Evolutionary conservation across 1,140 invertebrate species (phyloP), one percentile per base, ranked within the genome.

Genomic region (Drosophila mauritiana): DNA sequence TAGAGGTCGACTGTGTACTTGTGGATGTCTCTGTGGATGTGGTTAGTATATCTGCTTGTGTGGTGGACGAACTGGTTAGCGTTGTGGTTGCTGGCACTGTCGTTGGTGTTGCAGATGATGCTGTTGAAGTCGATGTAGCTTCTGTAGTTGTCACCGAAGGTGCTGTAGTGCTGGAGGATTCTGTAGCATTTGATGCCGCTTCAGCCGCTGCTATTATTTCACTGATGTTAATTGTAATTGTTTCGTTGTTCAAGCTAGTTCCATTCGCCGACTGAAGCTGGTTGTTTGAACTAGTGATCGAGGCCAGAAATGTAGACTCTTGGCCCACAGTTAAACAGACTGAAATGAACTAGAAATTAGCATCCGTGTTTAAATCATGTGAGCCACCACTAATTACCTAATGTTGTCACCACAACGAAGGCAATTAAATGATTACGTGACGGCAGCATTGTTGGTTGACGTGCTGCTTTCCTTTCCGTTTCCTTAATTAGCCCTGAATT

Each of bases 401-500:
- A 88, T 89, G 84, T 83, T 88, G 84, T 83, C 80, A 65, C 80
- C 83, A 89, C 83, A 83, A 88, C 67, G 63, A 89, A 73, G 39
- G 84, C 72, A 88, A 89, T 88, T 88, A 88, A 89, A 79, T 89
- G 76, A 12, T 68, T 82, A 89, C 83, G 83, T 86, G 83, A 54
- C 48, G 43, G 45, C 65, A 62, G 62, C 63, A 64, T 62, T 51
- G 57, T 49, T 64, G 69, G 57, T 49, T 61, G 69, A 48, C 76
- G 64, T 73, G 64, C n/a, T 62, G 27, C 52, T 61, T 54, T 49
- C 22, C 52, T 61, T 58, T 49, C 25, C 53, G 37, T 58, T 69
- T 74, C 49, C 80, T 82, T 83, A 82, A 82, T 82, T 83, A 70
- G 80, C 58, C 69, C 64, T 43, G 31, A 68, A 52, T 54, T 12